Conservation (phyloP, 2,113 vertebrate genomes). For the Malurus elegans region DNA sequence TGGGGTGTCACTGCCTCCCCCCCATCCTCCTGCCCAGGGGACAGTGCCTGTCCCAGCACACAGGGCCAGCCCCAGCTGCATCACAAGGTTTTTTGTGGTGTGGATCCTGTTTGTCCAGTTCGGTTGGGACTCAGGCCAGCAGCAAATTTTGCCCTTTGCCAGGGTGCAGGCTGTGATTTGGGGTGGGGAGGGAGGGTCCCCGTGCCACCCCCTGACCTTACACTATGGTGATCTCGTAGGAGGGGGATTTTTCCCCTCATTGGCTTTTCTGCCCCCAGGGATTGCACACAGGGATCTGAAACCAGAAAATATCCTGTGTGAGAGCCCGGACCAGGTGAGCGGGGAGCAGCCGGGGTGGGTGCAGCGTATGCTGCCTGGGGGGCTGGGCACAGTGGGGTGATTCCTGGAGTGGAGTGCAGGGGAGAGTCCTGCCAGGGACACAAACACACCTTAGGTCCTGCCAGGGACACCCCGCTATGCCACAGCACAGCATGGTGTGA, state of each 20-base stretch:
- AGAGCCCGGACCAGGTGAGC: constrained; percentile 86
- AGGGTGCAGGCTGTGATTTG: background rate
- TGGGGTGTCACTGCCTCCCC: background rate
- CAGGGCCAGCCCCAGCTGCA: background rate
- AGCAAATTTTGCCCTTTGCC: background rate
- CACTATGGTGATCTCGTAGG: rapidly evolving
- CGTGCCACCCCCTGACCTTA: background rate
- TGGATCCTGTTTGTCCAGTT: background rate
- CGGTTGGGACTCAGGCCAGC: background rate
- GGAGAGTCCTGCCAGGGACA: background rate
- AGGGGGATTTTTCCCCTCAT: background rate
- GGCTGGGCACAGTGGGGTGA: background rate
- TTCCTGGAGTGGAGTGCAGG: background rate
- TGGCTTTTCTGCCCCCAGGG: constrained; percentile 67
- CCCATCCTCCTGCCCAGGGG: background rate
- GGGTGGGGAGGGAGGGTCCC: background rate
- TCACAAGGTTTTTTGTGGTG: background rate
- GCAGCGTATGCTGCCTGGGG: background rate
- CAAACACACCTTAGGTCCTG: background rate
- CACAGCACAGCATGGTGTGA: background rate
- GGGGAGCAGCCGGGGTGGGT: background rate
- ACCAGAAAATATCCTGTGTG: constrained; percentile 96
- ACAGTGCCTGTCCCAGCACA: rapidly evolving
- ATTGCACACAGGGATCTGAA: constrained; percentile 97
- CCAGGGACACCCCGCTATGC: background rate